These are phyloP conservation scores for Kryptolebias ocellatus DNA, from an alignment of 2,797 vertebrate species.

Conservation along the genomic window DNA sequence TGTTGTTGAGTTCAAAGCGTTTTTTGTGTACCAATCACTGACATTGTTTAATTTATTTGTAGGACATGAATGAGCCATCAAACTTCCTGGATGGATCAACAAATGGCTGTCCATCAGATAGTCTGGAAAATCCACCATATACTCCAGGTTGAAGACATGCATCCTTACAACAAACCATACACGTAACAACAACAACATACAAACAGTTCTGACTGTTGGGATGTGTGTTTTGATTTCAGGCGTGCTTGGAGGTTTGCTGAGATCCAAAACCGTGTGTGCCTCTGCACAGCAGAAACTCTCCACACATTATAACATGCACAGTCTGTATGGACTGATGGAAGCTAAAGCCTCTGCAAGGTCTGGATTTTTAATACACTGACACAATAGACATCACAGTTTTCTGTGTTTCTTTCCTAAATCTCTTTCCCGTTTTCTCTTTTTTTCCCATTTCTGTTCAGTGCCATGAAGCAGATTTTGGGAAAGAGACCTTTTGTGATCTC, in stretches of 20 bases:
- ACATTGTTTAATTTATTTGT: neutral
- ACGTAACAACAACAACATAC: neutral
- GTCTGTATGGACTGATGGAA: constrained; percentile 90
- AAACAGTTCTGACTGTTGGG: neutral
- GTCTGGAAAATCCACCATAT: constrained; percentile 86
- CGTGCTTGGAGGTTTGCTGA: constrained; percentile 82
- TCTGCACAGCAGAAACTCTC: constrained; percentile 83
- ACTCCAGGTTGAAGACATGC: constrained; percentile 77
- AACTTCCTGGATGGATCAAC: constrained; percentile 89
- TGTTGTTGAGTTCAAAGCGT: neutral
- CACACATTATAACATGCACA: constrained; percentile 90
- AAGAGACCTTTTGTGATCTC: constrained; percentile 90
- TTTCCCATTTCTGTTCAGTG: constrained; percentile 68
- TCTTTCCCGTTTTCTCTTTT: neutral
- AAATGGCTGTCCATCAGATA: constrained; percentile 82
- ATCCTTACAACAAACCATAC: neutral
- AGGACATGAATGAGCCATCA: constrained; percentile 95
- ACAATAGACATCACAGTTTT: neutral
- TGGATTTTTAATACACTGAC: neutral
- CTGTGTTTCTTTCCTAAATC: neutral
- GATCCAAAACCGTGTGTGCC: constrained; percentile 85
- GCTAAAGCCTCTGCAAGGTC: constrained; percentile 88
- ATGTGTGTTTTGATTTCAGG: constrained; percentile 62
- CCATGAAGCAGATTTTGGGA: constrained; percentile 79
- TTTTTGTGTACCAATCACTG: neutral